phyloP scores from a whole-genome alignment of 2,797 vertebrate genomes.

The Trachops cirrhosus region DNA sequence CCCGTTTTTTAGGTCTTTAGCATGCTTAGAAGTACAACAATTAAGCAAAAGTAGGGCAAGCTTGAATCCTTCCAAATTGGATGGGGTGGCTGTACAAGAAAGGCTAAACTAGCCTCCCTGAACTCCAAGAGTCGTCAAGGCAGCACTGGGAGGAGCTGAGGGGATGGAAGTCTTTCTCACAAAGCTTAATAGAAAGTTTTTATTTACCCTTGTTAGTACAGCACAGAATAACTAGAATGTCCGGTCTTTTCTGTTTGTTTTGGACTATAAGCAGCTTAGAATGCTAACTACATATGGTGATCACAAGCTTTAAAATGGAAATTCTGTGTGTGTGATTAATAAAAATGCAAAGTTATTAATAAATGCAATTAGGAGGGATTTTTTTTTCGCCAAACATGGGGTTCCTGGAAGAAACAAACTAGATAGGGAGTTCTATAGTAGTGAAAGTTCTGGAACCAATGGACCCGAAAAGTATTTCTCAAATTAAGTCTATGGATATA shows the following conservation, averaged over 20 bases:
- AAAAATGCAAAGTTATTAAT: background rate
- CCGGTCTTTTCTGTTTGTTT: background rate
- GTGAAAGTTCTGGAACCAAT: background rate
- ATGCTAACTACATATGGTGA: background rate
- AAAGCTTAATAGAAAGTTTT: slow-evolving; percentile 35
- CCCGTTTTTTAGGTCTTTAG: slow-evolving; percentile 63
- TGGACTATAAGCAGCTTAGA: background rate
- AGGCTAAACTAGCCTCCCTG: background rate
- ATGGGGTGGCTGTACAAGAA: background rate
- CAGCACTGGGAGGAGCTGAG: background rate
- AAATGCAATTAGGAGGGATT: background rate
- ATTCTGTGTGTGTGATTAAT: background rate
- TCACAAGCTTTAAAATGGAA: background rate
- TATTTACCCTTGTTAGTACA: background rate
- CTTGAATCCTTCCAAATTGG: slow-evolving; percentile 53
- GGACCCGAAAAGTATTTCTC: slow-evolving; percentile 9
- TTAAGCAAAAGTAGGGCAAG: slow-evolving; percentile 54
- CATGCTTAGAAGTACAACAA: slow-evolving; percentile 63
- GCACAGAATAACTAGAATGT: background rate
- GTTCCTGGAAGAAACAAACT: background rate
- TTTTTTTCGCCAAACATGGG: background rate
- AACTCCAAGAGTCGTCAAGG: background rate
- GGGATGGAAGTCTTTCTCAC: background rate
- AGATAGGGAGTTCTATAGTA: background rate
- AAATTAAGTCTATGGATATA: background rate